These are phyloP conservation scores for Myotis vivesi DNA, from an alignment of 2,797 vertebrate species.

Conservation along the genomic window DNA sequence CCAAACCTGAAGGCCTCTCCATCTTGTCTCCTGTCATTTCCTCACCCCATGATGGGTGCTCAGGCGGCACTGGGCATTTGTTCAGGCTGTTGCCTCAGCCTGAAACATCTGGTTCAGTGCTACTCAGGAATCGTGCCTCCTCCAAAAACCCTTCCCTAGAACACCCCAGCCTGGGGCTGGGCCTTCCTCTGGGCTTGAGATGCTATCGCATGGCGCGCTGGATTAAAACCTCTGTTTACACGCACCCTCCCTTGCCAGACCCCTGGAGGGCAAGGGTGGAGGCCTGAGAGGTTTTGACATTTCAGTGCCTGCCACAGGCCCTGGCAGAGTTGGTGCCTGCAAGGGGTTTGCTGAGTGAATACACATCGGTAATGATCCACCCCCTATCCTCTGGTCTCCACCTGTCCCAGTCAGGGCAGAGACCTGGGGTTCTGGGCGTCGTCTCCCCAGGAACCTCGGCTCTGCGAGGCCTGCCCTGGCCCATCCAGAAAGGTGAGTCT, in stretches of 20 bases:
- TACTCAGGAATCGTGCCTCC: neutral
- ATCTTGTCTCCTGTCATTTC: neutral
- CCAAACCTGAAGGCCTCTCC: neutral
- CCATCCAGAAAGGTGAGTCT: neutral
- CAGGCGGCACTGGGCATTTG: neutral
- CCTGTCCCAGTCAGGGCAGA: neutral
- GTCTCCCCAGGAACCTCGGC: neutral
- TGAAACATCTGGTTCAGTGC: neutral
- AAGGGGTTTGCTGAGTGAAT: slow-evolving; percentile 58
- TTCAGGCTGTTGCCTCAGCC: neutral
- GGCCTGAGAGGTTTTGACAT: slow-evolving; percentile 13
- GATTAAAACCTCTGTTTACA: neutral
- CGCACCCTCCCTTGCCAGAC: neutral
- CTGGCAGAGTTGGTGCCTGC: neutral
- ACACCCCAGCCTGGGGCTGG: neutral
- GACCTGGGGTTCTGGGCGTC: slow-evolving; percentile 17
- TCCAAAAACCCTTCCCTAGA: neutral
- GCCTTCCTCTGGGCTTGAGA: neutral
- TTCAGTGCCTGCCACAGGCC: neutral
- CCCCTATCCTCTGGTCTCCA: neutral
- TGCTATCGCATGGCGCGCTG: neutral
- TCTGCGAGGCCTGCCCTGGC: neutral
- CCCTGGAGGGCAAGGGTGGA: neutral
- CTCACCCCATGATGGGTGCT: fast-evolving
- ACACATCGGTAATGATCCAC: neutral